phyloP scores from a whole-genome alignment of 53 echinoderm and acorn worm species.

The Holothuria scabra region DNA sequence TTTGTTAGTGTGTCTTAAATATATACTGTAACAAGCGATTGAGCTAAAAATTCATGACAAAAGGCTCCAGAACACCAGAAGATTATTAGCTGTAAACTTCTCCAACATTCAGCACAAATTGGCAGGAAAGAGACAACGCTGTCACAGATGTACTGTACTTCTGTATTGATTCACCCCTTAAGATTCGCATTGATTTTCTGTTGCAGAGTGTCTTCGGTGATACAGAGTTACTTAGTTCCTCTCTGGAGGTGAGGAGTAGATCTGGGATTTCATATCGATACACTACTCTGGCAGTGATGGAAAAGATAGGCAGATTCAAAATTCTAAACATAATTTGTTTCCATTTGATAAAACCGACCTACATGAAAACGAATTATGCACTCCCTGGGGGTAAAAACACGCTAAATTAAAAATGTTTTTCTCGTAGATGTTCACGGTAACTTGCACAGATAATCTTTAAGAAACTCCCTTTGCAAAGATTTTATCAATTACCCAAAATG shows the following conservation, averaged over 20 bases:
- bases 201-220: slow-evolving; percentile 2
- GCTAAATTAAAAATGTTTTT: slow-evolving; percentile 31
- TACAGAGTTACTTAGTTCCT: slow-evolving; percentile 11
- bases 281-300: too few relatives aligned
- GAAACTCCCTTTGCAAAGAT: not conserved
- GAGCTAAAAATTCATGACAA: too few relatives aligned
- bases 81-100: not conserved
- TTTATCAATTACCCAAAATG: slow-evolving; percentile 13
- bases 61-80: not conserved
- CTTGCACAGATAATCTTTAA: not conserved
- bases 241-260: not conserved
- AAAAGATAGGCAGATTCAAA: too few relatives aligned
- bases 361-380: slow-evolving; percentile 9
- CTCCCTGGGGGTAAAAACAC: slow-evolving; percentile 20
- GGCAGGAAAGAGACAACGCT: not conserved
- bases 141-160: not conserved
- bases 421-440: not conserved
- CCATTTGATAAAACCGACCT: slow-evolving; percentile 28
- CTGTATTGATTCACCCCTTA: slow-evolving; percentile 11
- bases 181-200: slow-evolving; percentile 3
- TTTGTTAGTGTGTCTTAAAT: too few relatives aligned
- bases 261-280: slow-evolving; percentile 3
- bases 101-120: not conserved
- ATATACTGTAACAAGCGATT: too few relatives aligned
- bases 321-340: slow-evolving; percentile 21